phyloP scores from a whole-genome alignment of 2,888 invertebrate genomes.

The Galerucella calmariensis region DNA sequence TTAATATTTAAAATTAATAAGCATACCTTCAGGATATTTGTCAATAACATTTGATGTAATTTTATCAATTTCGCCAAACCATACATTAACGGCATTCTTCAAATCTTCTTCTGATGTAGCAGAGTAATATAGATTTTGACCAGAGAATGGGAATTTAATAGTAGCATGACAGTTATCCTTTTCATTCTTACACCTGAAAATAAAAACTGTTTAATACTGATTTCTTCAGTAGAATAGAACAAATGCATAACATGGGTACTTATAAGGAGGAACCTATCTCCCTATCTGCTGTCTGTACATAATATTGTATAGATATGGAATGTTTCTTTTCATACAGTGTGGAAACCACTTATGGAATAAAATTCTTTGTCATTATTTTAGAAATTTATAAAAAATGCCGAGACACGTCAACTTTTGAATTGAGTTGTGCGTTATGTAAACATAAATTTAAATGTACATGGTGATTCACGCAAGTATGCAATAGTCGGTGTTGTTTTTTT shows the following conservation, averaged over 20 bases:
- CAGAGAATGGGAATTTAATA: constrained; percentile 21
- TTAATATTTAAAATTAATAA: no score
- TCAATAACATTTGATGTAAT: constrained; percentile 30
- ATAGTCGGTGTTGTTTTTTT: no score
- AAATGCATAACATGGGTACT: background rate
- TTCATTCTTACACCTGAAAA: constrained; percentile 37
- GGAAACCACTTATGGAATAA: background rate
- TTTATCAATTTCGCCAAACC: constrained; percentile 38
- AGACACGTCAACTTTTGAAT: no score
- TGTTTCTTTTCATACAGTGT: background rate
- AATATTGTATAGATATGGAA: no score
- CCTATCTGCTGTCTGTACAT: no score
- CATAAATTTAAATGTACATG: no score
- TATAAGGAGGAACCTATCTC: no score
- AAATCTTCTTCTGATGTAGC: constrained; percentile 13
- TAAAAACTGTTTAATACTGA: background rate
- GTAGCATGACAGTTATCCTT: constrained; percentile 46
- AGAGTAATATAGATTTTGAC: constrained; percentile 41
- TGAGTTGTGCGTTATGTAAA: no score
- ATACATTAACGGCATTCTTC: constrained; percentile 20
- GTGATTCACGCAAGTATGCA: no score
- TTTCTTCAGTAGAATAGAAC: no score
- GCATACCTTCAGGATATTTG: constrained; percentile 27
- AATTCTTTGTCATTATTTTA: no score
- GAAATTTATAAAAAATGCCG: no score